Evolutionary conservation across 2,113 vertebrate genomes (phyloP).

Genomic region (Clarias macrocephalus): DNA sequence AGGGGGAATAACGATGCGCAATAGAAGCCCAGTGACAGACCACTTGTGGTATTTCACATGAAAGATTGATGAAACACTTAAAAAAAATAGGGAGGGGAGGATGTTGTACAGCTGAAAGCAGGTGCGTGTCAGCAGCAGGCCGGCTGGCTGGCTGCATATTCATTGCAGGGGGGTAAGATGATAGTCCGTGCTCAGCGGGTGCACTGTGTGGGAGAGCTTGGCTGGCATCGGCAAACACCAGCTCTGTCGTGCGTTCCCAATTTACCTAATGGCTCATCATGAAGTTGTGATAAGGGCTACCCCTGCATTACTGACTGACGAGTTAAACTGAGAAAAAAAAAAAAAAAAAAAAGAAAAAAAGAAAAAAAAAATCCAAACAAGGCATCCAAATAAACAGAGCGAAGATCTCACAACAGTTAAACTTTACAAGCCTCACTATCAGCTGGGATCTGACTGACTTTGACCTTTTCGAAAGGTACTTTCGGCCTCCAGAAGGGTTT

Average conservation of each 20-base stretch:
- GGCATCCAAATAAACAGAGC: neutral
- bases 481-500: neutral
- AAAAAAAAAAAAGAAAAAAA: neutral
- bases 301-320: conserved; percentile 21
- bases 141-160: conserved; percentile 33
- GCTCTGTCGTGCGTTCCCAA: conserved; percentile 49
- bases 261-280: conserved; percentile 54
- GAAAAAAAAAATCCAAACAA: neutral
- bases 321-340: neutral
- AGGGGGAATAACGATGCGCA: conserved; percentile 12
- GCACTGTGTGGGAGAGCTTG: conserved; percentile 17
- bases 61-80: conserved; percentile 49
- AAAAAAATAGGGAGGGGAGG: conserved; percentile 25
- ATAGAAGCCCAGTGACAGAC: conserved; percentile 11
- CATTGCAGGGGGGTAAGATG: conserved; percentile 50
- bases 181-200: conserved; percentile 39
- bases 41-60: conserved; percentile 38
- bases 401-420: neutral
- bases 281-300: conserved; percentile 51
- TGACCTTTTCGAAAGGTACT: neutral
- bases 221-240: conserved; percentile 40
- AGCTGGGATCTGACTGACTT: neutral
- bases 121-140: conserved; percentile 41
- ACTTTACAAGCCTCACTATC: neutral
- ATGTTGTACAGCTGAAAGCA: conserved; percentile 42